Evolutionary conservation across 2,888 invertebrate species (phyloP).

Genomic region (Dexiosoma caninum): DNA sequence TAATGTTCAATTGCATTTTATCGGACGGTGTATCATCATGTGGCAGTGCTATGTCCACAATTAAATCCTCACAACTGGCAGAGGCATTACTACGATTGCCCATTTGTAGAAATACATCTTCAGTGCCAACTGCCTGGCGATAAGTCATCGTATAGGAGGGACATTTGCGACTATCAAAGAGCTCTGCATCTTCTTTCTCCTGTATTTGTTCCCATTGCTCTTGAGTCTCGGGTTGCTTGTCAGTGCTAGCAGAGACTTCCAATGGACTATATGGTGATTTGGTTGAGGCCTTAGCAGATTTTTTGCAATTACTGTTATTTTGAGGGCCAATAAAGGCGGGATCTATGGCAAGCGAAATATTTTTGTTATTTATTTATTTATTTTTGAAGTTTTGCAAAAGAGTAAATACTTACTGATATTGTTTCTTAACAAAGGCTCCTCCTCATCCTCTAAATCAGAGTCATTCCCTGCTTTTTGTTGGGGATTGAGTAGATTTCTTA

Average conservation of each 20-base stretch:
- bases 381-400: neutral
- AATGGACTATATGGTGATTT: constrained; percentile 42
- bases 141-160: constrained; percentile 90
- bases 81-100: constrained; percentile 87
- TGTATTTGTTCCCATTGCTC: constrained; percentile 78
- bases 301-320: neutral
- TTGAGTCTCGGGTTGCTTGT: constrained; percentile 66
- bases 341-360: constrained; percentile 69
- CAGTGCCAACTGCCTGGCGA: constrained; percentile 89
- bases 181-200: constrained; percentile 80
- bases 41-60: constrained; percentile 87
- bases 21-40: constrained; percentile 83
- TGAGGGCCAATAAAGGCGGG: constrained; percentile 78
- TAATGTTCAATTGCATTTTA: constrained; percentile 86
- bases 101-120: constrained; percentile 92
- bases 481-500: constrained; percentile 71
- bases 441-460: constrained; percentile 72
- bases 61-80: constrained; percentile 91
- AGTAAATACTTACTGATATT: constrained; percentile 68
- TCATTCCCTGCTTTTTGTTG: constrained; percentile 68
- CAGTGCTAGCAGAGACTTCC: constrained; percentile 40
- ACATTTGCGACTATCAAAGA: constrained; percentile 81
- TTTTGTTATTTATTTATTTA: neutral
- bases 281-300: constrained; percentile 7
- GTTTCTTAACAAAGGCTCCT: constrained; percentile 63